Evolutionary conservation across 2,797 vertebrate genomes (phyloP), one percentile per base, ranked within the genome.

Genomic region (Spinus olivaceus): DNA sequence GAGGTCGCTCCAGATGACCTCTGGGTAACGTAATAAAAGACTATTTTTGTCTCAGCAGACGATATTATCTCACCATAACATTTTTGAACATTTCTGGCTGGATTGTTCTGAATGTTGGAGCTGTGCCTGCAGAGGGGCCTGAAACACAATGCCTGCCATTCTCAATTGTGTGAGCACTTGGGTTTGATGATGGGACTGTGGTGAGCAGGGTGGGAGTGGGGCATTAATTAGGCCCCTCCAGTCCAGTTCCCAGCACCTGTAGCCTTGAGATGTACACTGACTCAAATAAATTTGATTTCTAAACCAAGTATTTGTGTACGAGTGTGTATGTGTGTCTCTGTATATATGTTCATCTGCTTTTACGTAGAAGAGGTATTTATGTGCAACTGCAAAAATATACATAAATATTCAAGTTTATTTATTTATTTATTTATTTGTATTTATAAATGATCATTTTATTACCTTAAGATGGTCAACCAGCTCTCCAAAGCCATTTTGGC

Each of bases 41-140:
- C 78, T 96, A 49, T 83, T 91, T 95, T 77, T 86, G 33, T 90
- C 41, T 8, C 63, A 20, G 89, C 80, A 94, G 91, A 94, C 37
- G 70, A 90, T 96, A 56, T 20, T 95, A 94, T 95, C 95, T 96
- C 95, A 33, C 86, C 87, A 53, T 83, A 91, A 88, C 50, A 35
- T 63, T 88, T 96, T 83, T 89, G 17, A 87, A 86, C 41, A 4
- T 51, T 79, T 92, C 72, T 66, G 37, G 82, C 51, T 21, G 73
- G 79, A 92, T 94, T 94, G 84, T 95, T 91, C 59, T 69, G 59
- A 86, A 24, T 9, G 49, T 69, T 95, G 95, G 89, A 95, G 77
- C 87, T 41, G 77, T 94, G 92, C 95, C 91, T 88, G 67, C 49
- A 37, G 89, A 72, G 77, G 87, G 80, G 88, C 51, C 59, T 0